Conservation (phyloP, 2,888 invertebrate species). For the Eumerus sabulonum region DNA sequence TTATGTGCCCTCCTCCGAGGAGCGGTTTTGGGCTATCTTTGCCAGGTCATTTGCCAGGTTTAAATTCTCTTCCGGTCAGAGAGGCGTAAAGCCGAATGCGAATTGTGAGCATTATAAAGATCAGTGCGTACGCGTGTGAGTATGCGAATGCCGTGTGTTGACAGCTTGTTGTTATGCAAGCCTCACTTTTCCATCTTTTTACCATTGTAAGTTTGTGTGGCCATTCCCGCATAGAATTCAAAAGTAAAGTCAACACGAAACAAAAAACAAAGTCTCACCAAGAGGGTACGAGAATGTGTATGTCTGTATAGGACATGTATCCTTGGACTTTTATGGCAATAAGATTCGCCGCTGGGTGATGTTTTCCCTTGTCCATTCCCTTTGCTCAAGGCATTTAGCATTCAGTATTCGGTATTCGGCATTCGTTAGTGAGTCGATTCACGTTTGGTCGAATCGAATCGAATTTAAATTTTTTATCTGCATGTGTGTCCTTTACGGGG, state of each 20-base stretch:
- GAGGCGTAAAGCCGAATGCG: conserved; percentile 44
- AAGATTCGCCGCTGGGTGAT: conserved; percentile 28
- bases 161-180: conserved; percentile 17
- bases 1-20: conserved; percentile 11
- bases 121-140: conserved; percentile 20
- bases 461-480: conserved; percentile 69
- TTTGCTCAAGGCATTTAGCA: too few relatives aligned
- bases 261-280: conserved; percentile 21
- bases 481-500: conserved; percentile 60
- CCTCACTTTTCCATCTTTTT: conserved; percentile 19
- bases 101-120: conserved; percentile 55
- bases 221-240: conserved; percentile 61
- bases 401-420: conserved; percentile 37
- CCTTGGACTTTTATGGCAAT: conserved; percentile 46
- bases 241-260: conserved; percentile 39
- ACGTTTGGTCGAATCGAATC: conserved; percentile 66
- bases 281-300: conserved; percentile 7
- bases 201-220: conserved; percentile 43
- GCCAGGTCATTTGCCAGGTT: conserved; percentile 47
- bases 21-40: too few relatives aligned
- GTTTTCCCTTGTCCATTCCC: conserved; percentile 42
- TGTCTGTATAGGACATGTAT: conserved; percentile 8
- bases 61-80: conserved; percentile 59
- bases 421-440: conserved; percentile 67
- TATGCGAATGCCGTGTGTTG: too few relatives aligned